A percentile compares a stretch with the other conserved stretches of the same genome.
Evolutionary conservation across 2,113 vertebrate genomes (phyloP).

Genomic region (Dolichallabes microphthalmus): DNA sequence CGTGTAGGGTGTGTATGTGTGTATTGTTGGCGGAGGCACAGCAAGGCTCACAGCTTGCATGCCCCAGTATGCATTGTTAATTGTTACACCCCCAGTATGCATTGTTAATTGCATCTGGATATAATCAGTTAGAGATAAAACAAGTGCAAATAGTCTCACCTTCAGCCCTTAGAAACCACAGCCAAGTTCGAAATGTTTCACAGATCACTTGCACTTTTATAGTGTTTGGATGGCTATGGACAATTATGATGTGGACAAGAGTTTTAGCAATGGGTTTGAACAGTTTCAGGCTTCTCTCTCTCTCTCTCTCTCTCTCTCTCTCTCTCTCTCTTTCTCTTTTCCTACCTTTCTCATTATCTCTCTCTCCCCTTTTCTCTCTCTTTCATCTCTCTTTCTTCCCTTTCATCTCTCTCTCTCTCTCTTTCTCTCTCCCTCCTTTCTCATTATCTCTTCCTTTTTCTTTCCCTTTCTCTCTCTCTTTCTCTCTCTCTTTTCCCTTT

Average conservation of each 20-base stretch:
- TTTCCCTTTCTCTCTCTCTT: too few relatives aligned
- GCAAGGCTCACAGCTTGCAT: neutral
- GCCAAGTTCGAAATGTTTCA: neutral
- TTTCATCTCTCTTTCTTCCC: too few relatives aligned
- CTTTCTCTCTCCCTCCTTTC: too few relatives aligned
- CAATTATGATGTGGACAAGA: conserved; percentile 28
- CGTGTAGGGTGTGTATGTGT: neutral
- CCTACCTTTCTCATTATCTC: neutral
- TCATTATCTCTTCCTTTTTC: too few relatives aligned
- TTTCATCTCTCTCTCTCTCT: too few relatives aligned
- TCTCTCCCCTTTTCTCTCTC: too few relatives aligned
- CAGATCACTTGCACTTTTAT: neutral
- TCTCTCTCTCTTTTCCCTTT: too few relatives aligned
- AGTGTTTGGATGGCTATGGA: neutral
- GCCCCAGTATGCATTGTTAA: neutral
- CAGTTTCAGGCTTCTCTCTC: neutral
- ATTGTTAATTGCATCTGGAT: neutral
- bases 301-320: neutral
- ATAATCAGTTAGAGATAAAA: neutral
- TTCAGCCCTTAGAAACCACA: neutral
- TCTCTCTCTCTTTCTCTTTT: too few relatives aligned
- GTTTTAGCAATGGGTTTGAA: conserved; percentile 40
- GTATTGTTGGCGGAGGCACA: neutral
- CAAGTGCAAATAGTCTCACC: neutral
- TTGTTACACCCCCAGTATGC: neutral